Percentiles rank a stretch among this genome's conserved stretches.
phyloP scores from a whole-genome alignment of 2,888 invertebrate species.

The Rotaria macrura region DNA sequence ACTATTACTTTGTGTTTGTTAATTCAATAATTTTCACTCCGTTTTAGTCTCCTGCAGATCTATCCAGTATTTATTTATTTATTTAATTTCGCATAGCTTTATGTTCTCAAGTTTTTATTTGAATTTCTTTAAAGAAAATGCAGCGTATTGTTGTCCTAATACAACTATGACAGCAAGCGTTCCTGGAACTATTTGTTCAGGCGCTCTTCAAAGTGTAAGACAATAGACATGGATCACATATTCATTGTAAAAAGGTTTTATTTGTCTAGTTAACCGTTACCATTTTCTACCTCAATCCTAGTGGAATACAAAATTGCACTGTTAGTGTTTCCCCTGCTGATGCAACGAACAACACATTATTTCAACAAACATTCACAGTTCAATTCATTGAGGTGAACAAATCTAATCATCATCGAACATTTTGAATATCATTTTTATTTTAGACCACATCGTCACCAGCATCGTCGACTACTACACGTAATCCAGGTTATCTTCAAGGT shows the following conservation, averaged over 20 bases:
- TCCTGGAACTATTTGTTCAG: not conserved
- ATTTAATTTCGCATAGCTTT: no score
- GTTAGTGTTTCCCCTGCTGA: rapidly evolving
- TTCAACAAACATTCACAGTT: not conserved
- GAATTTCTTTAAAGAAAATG: not conserved
- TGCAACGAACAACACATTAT: not conserved
- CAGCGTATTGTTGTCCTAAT: not conserved
- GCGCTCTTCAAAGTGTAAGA: not conserved
- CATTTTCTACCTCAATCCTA: not conserved
- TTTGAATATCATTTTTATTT: not conserved
- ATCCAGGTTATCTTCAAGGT: not conserved
- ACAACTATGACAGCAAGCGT: not conserved
- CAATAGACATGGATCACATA: not conserved
- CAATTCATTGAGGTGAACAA: not conserved
- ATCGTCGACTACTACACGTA: not conserved
- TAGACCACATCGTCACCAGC: not conserved
- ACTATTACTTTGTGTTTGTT: not conserved
- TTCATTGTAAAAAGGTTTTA: no score
- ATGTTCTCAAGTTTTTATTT: no score
- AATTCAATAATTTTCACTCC: not conserved
- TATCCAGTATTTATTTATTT: not conserved
- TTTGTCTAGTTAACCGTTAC: not conserved
- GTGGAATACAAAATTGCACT: not conserved
- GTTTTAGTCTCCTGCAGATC: not conserved
- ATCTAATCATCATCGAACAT: not conserved